phyloP scores from a whole-genome alignment of 2,113 vertebrate species.

The Carollia perspicillata region DNA sequence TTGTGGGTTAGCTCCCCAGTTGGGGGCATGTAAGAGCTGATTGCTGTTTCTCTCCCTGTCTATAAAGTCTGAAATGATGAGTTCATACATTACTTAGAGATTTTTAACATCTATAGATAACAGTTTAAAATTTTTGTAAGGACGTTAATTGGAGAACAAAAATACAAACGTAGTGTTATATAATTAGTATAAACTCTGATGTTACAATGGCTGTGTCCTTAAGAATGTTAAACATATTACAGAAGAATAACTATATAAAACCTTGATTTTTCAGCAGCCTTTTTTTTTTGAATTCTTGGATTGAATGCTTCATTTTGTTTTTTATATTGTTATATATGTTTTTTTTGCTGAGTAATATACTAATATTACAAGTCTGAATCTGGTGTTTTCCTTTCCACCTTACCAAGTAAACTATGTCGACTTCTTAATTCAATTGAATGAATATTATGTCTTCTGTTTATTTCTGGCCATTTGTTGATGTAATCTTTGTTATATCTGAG shows the following conservation, averaged over 20 bases:
- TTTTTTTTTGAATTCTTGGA: slow-evolving; percentile 30
- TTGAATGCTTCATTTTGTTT: not conserved
- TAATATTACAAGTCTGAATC: not conserved
- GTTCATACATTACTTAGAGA: not conserved
- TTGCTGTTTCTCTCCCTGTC: too few relatives aligned
- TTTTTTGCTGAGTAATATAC: not conserved
- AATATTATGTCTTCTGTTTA: slow-evolving; percentile 33
- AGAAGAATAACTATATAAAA: not conserved
- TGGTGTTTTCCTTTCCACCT: not conserved
- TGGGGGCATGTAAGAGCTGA: too few relatives aligned
- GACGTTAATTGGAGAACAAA: slow-evolving; percentile 24
- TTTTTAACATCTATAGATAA: not conserved
- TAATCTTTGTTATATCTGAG: slow-evolving; percentile 22
- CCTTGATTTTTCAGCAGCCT: not conserved
- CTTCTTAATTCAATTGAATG: slow-evolving; percentile 19
- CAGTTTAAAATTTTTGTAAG: not conserved
- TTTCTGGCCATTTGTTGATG: slow-evolving; percentile 39
- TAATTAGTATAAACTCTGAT: not conserved
- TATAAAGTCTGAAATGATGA: not conserved
- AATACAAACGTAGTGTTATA: not conserved
- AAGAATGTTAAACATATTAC: not conserved
- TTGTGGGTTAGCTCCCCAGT: too few relatives aligned
- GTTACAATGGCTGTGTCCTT: not conserved
- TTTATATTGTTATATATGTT: not conserved
- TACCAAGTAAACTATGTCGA: slow-evolving; percentile 38